Percentiles rank a stretch among this genome's conserved stretches.
phyloP scores from a whole-genome alignment of 2,113 vertebrate species.

The Brachyhypopomus occidentalis region DNA sequence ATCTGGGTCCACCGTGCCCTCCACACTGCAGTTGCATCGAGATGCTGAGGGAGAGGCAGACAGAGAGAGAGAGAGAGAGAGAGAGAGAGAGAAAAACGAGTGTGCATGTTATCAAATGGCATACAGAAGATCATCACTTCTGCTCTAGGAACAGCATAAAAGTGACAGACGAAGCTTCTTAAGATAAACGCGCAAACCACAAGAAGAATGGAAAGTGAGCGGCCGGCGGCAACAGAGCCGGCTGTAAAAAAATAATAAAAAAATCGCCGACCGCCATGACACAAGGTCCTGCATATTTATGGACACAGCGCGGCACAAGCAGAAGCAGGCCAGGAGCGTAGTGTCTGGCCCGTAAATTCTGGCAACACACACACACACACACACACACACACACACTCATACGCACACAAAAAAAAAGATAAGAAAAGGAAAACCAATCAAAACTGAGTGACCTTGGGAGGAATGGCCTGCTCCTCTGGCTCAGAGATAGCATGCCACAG shows the following conservation, averaged over 20 bases:
- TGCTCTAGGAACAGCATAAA: background rate
- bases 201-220: background rate
- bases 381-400: no score
- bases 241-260: background rate
- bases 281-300: no score
- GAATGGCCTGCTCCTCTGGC: background rate
- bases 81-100: background rate
- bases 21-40: constrained; percentile 73
- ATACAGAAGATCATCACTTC: background rate
- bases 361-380: background rate
- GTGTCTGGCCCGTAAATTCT: background rate
- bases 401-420: background rate
- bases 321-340: background rate
- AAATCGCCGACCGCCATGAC: background rate
- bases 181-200: background rate
- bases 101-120: background rate
- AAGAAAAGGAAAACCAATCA: background rate
- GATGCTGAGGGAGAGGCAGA: constrained; percentile 39
- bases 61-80: background rate
- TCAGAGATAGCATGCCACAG: background rate
- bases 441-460: background rate
- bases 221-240: background rate
- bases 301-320: background rate
- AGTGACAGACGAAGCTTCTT: background rate
- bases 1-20: constrained; percentile 67